Conservation (phyloP, 2,797 vertebrate genomes). For the Sylvilagus floridanus region DNA sequence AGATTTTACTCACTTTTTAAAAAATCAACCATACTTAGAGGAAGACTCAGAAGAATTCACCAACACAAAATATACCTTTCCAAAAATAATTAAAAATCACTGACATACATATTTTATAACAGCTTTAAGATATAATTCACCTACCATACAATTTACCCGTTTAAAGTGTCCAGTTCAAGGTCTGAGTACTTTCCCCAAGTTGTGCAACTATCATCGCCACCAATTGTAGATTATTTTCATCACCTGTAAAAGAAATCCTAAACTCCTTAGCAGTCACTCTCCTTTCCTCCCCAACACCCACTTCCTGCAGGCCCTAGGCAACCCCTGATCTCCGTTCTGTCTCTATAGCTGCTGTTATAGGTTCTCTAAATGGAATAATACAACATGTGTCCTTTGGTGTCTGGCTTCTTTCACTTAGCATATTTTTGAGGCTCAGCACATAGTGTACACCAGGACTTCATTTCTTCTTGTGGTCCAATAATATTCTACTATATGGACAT, state of each 20-base stretch:
- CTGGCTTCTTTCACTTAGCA: not conserved
- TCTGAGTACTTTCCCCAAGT: not conserved
- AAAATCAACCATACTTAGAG: not conserved
- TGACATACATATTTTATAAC: not conserved
- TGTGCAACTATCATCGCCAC: not conserved
- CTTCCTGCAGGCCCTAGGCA: not conserved
- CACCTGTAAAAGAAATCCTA: not conserved
- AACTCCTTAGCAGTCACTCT: not conserved
- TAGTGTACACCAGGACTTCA: not conserved
- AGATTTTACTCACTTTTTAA: not conserved
- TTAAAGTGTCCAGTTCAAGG: not conserved
- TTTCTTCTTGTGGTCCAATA: not conserved
- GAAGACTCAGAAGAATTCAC: slow-evolving; percentile 35
- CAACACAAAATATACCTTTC: slow-evolving; percentile 32
- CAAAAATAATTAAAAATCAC: slow-evolving; percentile 12
- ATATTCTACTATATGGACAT: not conserved
- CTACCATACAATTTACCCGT: not conserved
- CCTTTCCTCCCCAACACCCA: not conserved
- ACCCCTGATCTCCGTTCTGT: not conserved
- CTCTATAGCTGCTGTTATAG: not conserved
- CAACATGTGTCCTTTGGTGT: not conserved
- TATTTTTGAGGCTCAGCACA: not conserved
- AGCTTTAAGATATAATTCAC: slow-evolving; percentile 5
- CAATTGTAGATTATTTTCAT: slow-evolving; percentile 12
- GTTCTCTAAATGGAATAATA: not conserved